Conservation (phyloP, 2,797 vertebrate genomes). For the Scleropages formosus region DNA sequence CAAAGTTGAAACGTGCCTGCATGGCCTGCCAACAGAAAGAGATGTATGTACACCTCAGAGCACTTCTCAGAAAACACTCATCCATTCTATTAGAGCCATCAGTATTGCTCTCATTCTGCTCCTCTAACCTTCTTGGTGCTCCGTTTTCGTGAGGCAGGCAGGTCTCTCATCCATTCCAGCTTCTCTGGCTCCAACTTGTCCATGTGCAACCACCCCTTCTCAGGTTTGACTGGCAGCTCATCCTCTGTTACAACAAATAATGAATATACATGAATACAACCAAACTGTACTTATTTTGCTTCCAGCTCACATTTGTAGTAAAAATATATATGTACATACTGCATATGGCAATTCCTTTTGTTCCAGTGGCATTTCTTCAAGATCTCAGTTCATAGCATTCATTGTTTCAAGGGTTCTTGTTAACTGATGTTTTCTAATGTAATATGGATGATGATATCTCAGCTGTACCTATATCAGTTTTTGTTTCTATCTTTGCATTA, state of each 20-base stretch:
- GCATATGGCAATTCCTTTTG: no score
- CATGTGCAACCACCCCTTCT: constrained; percentile 93
- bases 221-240: constrained; percentile 78
- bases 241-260: constrained; percentile 51
- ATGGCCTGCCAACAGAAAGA: constrained; percentile 73
- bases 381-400: no score
- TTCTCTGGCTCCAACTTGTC: constrained; percentile 91
- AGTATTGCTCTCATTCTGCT: neutral
- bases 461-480: no score
- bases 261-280: no score
- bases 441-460: no score
- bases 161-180: constrained; percentile 88
- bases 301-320: no score
- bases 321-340: no score
- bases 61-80: neutral
- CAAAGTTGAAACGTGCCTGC: constrained; percentile 92
- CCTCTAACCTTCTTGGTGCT: constrained; percentile 78
- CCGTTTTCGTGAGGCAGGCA: constrained; percentile 72
- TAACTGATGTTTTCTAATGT: no score
- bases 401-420: no score
- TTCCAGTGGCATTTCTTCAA: no score
- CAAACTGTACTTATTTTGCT: no score
- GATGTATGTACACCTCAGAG: neutral
- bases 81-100: neutral
- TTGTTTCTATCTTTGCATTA: no score